Percentiles rank a stretch among this genome's conserved stretches.
These are phyloP conservation scores for Cheilosia grossa DNA, from an alignment of 2,888 invertebrate species.

Conservation along the genomic window DNA sequence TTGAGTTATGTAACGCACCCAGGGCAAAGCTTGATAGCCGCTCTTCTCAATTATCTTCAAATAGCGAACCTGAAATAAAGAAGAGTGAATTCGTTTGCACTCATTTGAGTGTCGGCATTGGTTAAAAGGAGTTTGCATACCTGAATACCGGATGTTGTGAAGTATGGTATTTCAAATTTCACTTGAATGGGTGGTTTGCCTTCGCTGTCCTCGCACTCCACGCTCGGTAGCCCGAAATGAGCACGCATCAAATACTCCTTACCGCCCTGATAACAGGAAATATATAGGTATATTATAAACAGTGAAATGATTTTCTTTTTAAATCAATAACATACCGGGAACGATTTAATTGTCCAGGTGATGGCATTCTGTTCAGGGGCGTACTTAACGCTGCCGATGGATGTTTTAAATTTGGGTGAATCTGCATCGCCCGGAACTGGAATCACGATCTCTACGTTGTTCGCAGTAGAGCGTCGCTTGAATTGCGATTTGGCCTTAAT, in stretches of 20 bases:
- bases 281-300: neutral
- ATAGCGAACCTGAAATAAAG: slow-evolving; percentile 87
- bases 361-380: slow-evolving; percentile 98
- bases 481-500: slow-evolving; percentile 99
- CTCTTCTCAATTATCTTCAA: slow-evolving; percentile 99
- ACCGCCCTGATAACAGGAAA: slow-evolving; percentile 87
- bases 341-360: slow-evolving; percentile 98
- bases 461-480: slow-evolving; percentile 98
- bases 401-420: slow-evolving; percentile 98
- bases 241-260: slow-evolving; percentile 99
- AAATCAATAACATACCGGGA: slow-evolving; percentile 85
- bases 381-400: slow-evolving; percentile 98
- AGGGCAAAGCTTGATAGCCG: slow-evolving; percentile 98
- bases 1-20: slow-evolving; percentile 99
- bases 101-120: no score
- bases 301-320: neutral
- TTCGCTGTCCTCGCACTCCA: slow-evolving; percentile 96
- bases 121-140: slow-evolving; percentile 83
- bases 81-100: neutral
- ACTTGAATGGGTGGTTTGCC: slow-evolving; percentile 99
- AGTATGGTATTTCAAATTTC: slow-evolving; percentile 99
- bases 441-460: slow-evolving; percentile 98
- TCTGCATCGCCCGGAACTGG: slow-evolving; percentile 98
- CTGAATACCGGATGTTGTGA: slow-evolving; percentile 99
- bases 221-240: slow-evolving; percentile 98